Conservation (phyloP, 2,113 vertebrate species). For the Euleptes europaea region DNA sequence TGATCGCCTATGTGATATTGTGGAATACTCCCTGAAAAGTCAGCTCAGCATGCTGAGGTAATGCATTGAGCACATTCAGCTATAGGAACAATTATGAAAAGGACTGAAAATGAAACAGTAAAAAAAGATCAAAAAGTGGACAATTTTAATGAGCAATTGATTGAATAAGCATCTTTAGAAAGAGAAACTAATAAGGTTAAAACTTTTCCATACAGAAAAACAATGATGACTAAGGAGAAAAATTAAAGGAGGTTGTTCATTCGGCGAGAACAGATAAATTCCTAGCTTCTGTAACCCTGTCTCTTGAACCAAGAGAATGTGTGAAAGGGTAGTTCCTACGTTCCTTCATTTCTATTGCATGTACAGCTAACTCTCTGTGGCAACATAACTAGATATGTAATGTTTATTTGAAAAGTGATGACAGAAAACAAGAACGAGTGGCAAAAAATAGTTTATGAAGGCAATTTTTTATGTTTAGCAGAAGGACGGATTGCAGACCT, state of each 20-base stretch:
- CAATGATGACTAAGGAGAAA: not conserved
- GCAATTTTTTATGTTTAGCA: not conserved
- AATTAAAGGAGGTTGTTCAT: not conserved
- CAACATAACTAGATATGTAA: not conserved
- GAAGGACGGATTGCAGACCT: not conserved
- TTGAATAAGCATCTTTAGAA: not conserved
- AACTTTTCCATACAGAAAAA: not conserved
- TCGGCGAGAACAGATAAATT: not conserved
- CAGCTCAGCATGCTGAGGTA: not conserved
- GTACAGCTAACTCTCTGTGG: not conserved
- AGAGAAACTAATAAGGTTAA: not conserved
- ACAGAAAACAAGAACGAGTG: slow-evolving; percentile 26
- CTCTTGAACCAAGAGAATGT: too few relatives aligned
- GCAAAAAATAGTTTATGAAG: not conserved
- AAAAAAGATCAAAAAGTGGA: not conserved
- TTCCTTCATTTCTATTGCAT: not conserved
- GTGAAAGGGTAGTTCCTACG: not conserved
- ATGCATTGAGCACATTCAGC: not conserved
- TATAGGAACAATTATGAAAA: not conserved
- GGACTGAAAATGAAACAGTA: not conserved
- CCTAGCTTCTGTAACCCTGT: not conserved
- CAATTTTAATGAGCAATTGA: not conserved
- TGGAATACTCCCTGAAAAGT: not conserved
- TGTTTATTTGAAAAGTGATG: not conserved
- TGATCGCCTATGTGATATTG: not conserved